Percentiles rank a stretch among this genome's conserved stretches.
These are phyloP conservation scores for Nansenia antarctica DNA, from an alignment of 2,113 vertebrate species.

Conservation along the genomic window DNA sequence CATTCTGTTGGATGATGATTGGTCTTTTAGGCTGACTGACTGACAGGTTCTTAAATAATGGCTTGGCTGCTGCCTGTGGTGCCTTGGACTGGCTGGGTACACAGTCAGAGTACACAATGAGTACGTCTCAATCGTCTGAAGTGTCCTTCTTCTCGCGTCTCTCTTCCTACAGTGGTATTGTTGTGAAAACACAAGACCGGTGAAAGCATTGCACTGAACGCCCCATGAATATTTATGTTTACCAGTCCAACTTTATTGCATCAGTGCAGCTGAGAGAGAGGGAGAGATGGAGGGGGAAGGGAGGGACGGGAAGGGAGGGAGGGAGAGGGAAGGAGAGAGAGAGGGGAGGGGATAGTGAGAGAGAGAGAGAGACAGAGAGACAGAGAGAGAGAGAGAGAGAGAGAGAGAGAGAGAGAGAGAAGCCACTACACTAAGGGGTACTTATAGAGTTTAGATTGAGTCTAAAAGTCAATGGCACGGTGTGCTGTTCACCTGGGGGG, in stretches of 20 bases:
- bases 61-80: constrained; percentile 28
- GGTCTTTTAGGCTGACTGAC: constrained; percentile 40
- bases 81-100: constrained; percentile 29
- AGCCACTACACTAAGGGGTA: constrained; percentile 8
- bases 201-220: constrained; percentile 31
- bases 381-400: constrained; percentile 12
- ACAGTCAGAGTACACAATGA: too few species aligned
- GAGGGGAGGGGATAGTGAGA: background rate
- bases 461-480: too few species aligned
- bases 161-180: constrained; percentile 3
- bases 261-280: constrained; percentile 33
- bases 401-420: background rate
- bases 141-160: constrained; percentile 15
- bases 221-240: constrained; percentile 33
- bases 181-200: too few species aligned
- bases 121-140: constrained; percentile 18
- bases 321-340: too few species aligned
- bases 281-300: background rate
- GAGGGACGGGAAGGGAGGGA: too few species aligned
- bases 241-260: constrained; percentile 14
- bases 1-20: constrained; percentile 26
- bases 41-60: constrained; percentile 44
- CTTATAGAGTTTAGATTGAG: background rate
- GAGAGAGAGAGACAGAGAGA: constrained; percentile 12
- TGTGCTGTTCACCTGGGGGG: too few species aligned